These are phyloP conservation scores for Condylura cristata DNA, from an alignment of 2,113 vertebrate species.

Conservation along the genomic window DNA sequence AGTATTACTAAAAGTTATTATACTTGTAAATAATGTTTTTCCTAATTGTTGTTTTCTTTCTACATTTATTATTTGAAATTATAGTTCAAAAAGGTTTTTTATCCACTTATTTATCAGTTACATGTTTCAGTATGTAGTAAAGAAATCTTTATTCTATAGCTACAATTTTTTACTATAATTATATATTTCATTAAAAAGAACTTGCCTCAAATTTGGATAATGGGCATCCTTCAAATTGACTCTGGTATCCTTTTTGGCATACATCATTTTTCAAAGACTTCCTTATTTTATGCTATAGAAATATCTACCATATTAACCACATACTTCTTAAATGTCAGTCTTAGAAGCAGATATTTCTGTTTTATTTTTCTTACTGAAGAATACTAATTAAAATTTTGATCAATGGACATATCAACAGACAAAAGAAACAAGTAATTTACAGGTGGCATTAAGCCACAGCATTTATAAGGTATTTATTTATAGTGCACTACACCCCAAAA, in stretches of 20 bases:
- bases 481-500: no score
- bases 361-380: not conserved
- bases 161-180: not conserved
- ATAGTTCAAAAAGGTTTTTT: not conserved
- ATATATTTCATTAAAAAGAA: not conserved
- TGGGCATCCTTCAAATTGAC: not conserved
- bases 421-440: no score
- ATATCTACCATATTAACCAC: not conserved
- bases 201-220: not conserved
- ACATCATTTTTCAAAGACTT: not conserved
- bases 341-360: not conserved
- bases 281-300: not conserved
- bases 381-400: not conserved
- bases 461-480: no score
- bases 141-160: not conserved
- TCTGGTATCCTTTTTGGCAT: not conserved
- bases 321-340: not conserved
- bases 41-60: not conserved
- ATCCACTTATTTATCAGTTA: not conserved
- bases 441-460: no score
- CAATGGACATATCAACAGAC: not conserved
- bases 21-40: not conserved
- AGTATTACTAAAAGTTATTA: not conserved
- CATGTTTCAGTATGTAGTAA: not conserved
- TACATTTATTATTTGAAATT: not conserved